Base-by-base conservation (phyloP, 1,140 invertebrate genomes). In the Drosophila micromelanica region DNA sequence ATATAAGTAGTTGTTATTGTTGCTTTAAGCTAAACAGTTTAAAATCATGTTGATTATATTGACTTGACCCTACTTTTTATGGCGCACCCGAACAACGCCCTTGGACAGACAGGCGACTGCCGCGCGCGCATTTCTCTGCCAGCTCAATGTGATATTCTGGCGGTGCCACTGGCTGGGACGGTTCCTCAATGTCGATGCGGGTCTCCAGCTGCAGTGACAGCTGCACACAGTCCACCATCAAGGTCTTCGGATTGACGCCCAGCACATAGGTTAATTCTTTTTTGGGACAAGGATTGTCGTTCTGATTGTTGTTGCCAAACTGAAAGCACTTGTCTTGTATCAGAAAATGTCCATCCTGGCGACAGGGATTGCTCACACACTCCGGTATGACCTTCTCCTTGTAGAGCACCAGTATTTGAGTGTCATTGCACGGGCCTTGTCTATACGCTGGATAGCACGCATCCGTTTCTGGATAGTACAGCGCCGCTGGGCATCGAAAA, bases 361-460 rank as follows among this genome's bases (percentile, higher is more conserved):
- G 61, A 73, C 95, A 96, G 0, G 93, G 93, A 92, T 96, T 96
- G 5, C 61, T 65, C 2, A 91, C 90, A 76, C 95, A 96, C 52
- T 92, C 92, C 0, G 95, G 94, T 23, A 94, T 92, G 0, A 93
- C 90, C 17, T 93, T 92, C 49, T 93, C 92, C 20, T 90, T 67
- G 2, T 91, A 91, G 3, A 96, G 91, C 13, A 95, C 86, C 9
- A 96, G 82, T 72, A 95, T 94, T 46, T 95, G 73, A 0, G 91
- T 91, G 0, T 61, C 5, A 4, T 80, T 45, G 78, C 95, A 96
- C 0, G 95, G 95, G 0, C 95, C 95, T 80, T 93, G 93, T 15
- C 91, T 91, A 71, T 93, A 96, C 0, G 94, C 94, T 49, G 93
- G 92, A 91, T 94, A 93, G 68, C 95, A 96, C 1, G 85, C 91